Conservation (phyloP, 2,113 vertebrate species). For the Nymphicus hollandicus region DNA sequence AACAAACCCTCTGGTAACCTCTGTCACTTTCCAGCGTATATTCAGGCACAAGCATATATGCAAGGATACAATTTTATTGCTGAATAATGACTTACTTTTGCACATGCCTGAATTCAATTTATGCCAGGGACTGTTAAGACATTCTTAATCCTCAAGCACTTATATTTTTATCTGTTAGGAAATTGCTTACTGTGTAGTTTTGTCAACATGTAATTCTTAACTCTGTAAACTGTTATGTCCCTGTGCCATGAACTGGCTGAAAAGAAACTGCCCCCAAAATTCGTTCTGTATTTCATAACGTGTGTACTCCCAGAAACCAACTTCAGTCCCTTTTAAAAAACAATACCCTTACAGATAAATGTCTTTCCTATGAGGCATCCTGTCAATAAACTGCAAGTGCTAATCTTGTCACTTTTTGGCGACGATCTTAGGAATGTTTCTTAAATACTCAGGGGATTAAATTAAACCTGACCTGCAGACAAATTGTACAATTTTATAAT, state of each 20-base stretch:
- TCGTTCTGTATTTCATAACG: constrained; percentile 33
- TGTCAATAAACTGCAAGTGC: constrained; percentile 66
- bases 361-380: constrained; percentile 43
- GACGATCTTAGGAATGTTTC: constrained; percentile 71
- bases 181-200: not conserved
- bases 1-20: not conserved
- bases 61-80: not conserved
- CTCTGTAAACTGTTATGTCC: not conserved
- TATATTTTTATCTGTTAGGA: not conserved
- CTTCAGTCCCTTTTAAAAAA: constrained; percentile 39
- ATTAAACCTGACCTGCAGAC: constrained; percentile 74
- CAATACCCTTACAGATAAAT: constrained; percentile 48
- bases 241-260: not conserved
- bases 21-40: not conserved
- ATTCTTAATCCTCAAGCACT: not conserved
- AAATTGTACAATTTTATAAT: constrained; percentile 61
- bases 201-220: constrained; percentile 2
- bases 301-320: not conserved
- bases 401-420: constrained; percentile 72
- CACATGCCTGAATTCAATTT: not conserved
- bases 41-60: not conserved
- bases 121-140: not conserved
- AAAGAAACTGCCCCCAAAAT: not conserved
- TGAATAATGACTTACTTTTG: not conserved
- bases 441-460: constrained; percentile 75